phyloP scores from a whole-genome alignment of 2,113 vertebrate species.

The Osmerus mordax region DNA sequence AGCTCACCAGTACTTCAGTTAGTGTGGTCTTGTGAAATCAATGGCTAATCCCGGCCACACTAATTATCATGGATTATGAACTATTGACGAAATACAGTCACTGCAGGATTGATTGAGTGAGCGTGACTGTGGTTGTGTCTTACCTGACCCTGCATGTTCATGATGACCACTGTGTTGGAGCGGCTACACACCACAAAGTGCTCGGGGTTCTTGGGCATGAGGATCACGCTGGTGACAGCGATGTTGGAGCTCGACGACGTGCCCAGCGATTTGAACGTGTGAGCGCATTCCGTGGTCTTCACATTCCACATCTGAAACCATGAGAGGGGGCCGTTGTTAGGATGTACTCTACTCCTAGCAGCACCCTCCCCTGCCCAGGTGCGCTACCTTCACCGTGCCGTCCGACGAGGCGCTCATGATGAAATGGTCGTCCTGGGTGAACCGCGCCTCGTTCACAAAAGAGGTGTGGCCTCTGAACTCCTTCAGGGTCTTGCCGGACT shows the following conservation, averaged over 20 bases:
- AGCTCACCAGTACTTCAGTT: too few species aligned
- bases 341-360: too few species aligned
- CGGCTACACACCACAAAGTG: slow-evolving; percentile 98
- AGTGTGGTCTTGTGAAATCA: too few species aligned
- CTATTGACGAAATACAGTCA: too few species aligned
- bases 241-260: slow-evolving; percentile 94
- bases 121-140: slow-evolving; percentile 21
- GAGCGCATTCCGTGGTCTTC: slow-evolving; percentile 94
- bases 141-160: slow-evolving; percentile 99
- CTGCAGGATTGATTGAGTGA: too few species aligned
- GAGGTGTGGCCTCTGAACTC: slow-evolving; percentile 96
- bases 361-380: too few species aligned
- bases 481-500: slow-evolving; percentile 94
- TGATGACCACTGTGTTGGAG: slow-evolving; percentile 97
- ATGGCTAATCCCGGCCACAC: too few species aligned
- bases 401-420: slow-evolving; percentile 94
- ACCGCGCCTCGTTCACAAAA: slow-evolving; percentile 94
- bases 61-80: too few species aligned
- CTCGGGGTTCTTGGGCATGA: slow-evolving; percentile 96
- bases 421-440: slow-evolving; percentile 94
- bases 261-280: slow-evolving; percentile 93
- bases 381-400: slow-evolving; percentile 91
- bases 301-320: slow-evolving; percentile 88
- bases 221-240: slow-evolving; percentile 91
- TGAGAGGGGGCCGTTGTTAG: too few species aligned